Evolutionary conservation across 35 echinoderm and acorn worm species (phyloP).

Genomic region (Apostichopus californicus): DNA sequence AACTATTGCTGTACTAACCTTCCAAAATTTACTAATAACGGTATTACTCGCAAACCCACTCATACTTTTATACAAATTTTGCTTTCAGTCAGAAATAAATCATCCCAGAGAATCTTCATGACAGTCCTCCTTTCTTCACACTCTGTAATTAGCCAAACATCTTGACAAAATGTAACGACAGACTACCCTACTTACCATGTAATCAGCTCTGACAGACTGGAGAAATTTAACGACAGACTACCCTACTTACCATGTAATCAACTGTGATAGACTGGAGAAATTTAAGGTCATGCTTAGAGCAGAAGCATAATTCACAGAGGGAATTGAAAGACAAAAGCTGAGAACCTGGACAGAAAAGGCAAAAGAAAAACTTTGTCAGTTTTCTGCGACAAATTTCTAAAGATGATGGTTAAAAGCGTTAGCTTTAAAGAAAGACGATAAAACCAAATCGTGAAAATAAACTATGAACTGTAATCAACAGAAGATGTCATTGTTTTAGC

Average conservation of each 20-base stretch:
- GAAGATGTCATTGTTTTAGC: too few species aligned
- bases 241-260: constrained; percentile 30
- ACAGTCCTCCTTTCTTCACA: too few species aligned
- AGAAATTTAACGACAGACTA: background rate
- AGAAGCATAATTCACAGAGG: background rate
- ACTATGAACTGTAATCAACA: too few species aligned
- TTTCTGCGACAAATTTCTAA: background rate
- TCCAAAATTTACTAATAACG: background rate
- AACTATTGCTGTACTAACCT: background rate
- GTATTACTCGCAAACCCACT: too few species aligned
- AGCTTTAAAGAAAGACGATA: too few species aligned
- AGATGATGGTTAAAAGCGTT: too few species aligned
- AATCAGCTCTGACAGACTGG: constrained; percentile 33
- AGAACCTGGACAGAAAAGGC: background rate
- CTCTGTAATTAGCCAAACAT: too few species aligned
- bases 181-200: constrained; percentile 13
- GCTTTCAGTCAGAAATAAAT: too few species aligned
- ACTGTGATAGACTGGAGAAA: constrained; percentile 20
- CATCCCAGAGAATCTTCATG: too few species aligned
- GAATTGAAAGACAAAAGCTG: constrained; percentile 28
- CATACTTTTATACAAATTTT: too few species aligned
- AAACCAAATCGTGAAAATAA: too few species aligned
- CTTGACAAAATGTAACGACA: background rate
- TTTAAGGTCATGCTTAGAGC: constrained; percentile 20
- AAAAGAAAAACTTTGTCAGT: background rate